Conservation (phyloP, 2,797 vertebrate genomes). For the Nasua narica region DNA sequence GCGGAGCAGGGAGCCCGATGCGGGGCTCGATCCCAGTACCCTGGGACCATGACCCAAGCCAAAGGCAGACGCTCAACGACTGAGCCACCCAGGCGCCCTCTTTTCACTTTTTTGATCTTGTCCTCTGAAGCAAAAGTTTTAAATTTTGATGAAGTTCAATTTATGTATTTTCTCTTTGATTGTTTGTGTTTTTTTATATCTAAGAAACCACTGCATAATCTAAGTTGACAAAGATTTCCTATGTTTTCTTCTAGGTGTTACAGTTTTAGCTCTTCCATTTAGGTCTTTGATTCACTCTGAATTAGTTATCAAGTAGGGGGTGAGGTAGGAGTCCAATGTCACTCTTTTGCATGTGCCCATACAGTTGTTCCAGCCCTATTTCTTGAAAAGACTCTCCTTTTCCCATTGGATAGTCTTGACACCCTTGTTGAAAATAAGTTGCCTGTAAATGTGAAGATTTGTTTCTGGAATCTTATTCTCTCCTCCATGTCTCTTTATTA, state of each 20-base stretch:
- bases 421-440: not conserved
- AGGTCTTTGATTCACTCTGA: not conserved
- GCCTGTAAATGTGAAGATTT: not conserved
- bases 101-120: not conserved
- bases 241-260: not conserved
- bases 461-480: not conserved
- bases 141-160: not conserved
- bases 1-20: no score
- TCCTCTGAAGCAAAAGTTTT: not conserved
- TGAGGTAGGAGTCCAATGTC: not conserved
- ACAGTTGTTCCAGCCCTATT: not conserved
- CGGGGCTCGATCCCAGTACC: no score
- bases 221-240: not conserved
- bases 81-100: no score
- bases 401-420: not conserved
- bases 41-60: no score
- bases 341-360: not conserved
- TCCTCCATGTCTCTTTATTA: not conserved
- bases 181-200: not conserved
- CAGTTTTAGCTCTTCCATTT: not conserved
- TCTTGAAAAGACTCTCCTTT: not conserved
- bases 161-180: not conserved
- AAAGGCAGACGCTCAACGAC: no score
- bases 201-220: not conserved
- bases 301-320: not conserved